Evolutionary conservation across 2,888 invertebrate genomes (phyloP), one percentile per base, ranked within the genome.

Genomic region (Lasioglossum calceatum): DNA sequence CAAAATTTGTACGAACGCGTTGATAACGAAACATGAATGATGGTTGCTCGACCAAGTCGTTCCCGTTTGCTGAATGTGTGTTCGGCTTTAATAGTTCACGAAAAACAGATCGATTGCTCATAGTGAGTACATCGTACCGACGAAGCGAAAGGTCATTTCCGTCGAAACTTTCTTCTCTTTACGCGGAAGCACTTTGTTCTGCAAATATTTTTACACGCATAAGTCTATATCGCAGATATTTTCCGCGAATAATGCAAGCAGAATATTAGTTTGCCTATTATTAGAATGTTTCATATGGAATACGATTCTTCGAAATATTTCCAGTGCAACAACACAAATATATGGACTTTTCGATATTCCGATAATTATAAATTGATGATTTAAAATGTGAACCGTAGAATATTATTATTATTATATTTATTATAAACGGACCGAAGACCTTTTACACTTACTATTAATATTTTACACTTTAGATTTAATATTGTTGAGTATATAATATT

Each of bases 71-170:
- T 81, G 82, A 91, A 85, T 32, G 79, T 42, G 72, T 71, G 87
- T 83, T 91, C 90, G 79, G 89, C 90, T 91, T 91, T 91, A 91
- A 91, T 74, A 85, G 83, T 79, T 82, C 74, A 86, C 90, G 91
- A 91, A 91, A 90, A 91, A 91, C 90, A 91, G 91, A 91, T 91
- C 90, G 91, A 91, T 91, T 79, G 81, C 79, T 82, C 84, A 79
- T 86, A 83, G 84, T n/a, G 80, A 78, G 75, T 82, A 85, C 89
- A 79, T 85, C 42, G 73, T 50, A 77, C 75, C 58, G 81, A 71
- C 84, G 82, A 85, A 79, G 77, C 84, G 79, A 87, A 90, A 91
- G 82, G 89, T 89, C 90, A 88, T 87, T 91, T 91, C 79, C 85
- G 85, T 77, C 73, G 84, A 87, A 80, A 86, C 79, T 85, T 85